phyloP scores from a whole-genome alignment of 2,888 invertebrate genomes.

The Hymenopus coronatus region DNA sequence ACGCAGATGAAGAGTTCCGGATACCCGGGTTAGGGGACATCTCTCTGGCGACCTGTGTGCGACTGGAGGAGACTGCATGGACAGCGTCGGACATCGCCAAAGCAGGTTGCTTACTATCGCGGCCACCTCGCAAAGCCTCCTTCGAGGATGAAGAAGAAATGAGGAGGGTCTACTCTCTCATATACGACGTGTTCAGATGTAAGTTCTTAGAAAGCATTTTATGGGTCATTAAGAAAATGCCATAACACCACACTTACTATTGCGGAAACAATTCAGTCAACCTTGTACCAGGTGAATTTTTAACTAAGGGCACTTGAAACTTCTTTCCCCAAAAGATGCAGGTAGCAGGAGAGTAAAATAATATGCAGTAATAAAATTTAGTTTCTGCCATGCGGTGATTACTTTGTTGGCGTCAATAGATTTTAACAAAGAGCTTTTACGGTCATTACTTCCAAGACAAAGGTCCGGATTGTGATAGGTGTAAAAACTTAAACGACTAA shows the following conservation, averaged over 20 bases:
- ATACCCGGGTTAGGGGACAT: neutral
- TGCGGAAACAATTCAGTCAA: neutral
- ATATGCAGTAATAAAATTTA: no score
- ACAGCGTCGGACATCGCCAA: conserved; percentile 53
- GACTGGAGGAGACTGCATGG: conserved; percentile 38
- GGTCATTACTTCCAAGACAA: no score
- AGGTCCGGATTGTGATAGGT: no score
- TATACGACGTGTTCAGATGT: conserved; percentile 74
- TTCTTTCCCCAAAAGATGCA: no score
- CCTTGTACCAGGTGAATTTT: no score
- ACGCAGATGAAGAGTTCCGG: neutral
- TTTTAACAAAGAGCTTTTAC: no score
- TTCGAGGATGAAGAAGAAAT: conserved; percentile 69
- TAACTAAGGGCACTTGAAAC: no score
- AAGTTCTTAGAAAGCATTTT: conserved; percentile 43
- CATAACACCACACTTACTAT: neutral
- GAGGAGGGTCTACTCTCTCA: conserved; percentile 68
- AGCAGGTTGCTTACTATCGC: conserved; percentile 52
- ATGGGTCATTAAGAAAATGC: neutral
- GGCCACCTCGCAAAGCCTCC: conserved; percentile 51
- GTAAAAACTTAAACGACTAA: no score
- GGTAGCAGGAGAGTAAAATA: no score
- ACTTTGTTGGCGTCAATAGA: no score
- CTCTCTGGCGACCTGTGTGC: conserved; percentile 37
- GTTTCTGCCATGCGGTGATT: no score